A percentile compares a stretch with the other conserved stretches of the same genome.
Evolutionary conservation across 2,888 invertebrate genomes (phyloP).

Genomic region (Leptinotarsa haldemani): DNA sequence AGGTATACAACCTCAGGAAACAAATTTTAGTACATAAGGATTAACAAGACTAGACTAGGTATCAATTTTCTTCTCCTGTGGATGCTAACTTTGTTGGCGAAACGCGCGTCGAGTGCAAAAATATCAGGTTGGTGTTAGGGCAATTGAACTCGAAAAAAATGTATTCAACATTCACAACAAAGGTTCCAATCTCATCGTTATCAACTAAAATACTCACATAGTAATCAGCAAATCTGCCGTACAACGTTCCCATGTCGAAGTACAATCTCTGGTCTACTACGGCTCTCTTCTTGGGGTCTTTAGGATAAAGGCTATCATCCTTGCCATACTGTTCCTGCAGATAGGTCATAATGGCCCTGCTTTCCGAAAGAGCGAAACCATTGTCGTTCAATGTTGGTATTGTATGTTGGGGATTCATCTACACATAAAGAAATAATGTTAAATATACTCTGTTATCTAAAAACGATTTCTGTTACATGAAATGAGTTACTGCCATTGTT

Average conservation of each 20-base stretch:
- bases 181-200: too few species aligned
- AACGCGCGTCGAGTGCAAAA: too few species aligned
- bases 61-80: too few species aligned
- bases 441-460: background rate
- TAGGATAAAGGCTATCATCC: slow-evolving; percentile 80
- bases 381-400: slow-evolving; percentile 88
- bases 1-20: too few species aligned
- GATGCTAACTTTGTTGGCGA: too few species aligned
- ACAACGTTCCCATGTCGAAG: slow-evolving; percentile 84
- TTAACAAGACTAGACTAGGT: too few species aligned
- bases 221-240: slow-evolving; percentile 76
- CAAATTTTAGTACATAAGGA: too few species aligned
- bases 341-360: slow-evolving; percentile 85
- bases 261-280: slow-evolving; percentile 82
- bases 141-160: too few species aligned
- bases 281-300: slow-evolving; percentile 81
- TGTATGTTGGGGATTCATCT: slow-evolving; percentile 87
- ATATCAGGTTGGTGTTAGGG: too few species aligned
- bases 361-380: slow-evolving; percentile 85
- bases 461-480: too few species aligned
- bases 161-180: too few species aligned
- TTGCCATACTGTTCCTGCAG: slow-evolving; percentile 84
- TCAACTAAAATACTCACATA: slow-evolving; percentile 73
- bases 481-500: too few species aligned
- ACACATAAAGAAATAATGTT: slow-evolving; percentile 50